Base-by-base conservation (phyloP, 2,797 vertebrate species). In the Coreius guichenoti region DNA sequence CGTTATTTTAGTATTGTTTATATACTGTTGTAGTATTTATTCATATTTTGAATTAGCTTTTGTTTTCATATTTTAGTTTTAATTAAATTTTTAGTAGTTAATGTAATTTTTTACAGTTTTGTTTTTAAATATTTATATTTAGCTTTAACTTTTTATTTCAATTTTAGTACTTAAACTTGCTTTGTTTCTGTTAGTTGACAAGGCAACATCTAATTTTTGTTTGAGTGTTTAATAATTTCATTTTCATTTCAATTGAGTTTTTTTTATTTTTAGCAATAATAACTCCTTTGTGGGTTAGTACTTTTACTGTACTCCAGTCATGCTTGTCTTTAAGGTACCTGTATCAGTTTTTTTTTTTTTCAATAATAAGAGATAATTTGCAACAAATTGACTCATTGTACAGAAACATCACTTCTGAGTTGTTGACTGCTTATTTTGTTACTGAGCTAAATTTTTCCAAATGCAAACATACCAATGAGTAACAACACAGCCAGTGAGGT, bases 1-100 rank as follows among this genome's bases (percentile, higher is more conserved):
- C 1, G 17, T 45, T 72, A 2, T 74, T 74, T 29, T 69, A 69
- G 5, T 23, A 13, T 19, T 49, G 16, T 74, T 3, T 16, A 3
- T 16, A 65, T 61, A 61, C 58, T 13, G 2, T 31, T 11, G 0
- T 21, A 21, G 1, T 74, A 31, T 73, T 43, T 70, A n/a, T 29
- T n/a, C 1, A 47, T 72, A 26, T 26, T 73, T 47, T 29, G 3
- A 72, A 45, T 47, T 29, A 0, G 43, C 13, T 47, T 73, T 17
- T 47, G 39, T 43, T 43, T 70, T 14, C 2, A 36, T n/a, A 13
- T 16, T 70, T 1, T 14, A 14, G 26, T 29, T 61, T 14, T 7
- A 3, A 14, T 16, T 5, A 0, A 0, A 2, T 11, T 23, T 6
- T 43, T 43, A n/a, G 12, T 7, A 43, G 14, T 43, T 12, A 23